These are phyloP conservation scores for Empis livida DNA, from an alignment of 2,888 invertebrate genomes.

Conservation along the genomic window DNA sequence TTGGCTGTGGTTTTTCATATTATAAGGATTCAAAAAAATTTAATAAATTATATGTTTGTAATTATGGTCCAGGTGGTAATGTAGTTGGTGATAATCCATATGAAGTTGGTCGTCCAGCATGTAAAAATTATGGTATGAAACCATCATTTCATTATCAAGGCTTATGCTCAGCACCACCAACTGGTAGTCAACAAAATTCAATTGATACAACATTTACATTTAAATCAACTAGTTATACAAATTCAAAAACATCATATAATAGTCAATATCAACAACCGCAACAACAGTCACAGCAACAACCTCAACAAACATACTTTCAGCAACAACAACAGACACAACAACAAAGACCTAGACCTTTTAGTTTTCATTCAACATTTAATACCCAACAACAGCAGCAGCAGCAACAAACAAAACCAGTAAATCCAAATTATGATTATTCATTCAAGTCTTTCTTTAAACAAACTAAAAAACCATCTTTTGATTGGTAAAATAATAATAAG, in stretches of 20 bases:
- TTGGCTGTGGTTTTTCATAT: constrained; percentile 79
- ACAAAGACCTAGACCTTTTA: not conserved
- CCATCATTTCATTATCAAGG: constrained; percentile 62
- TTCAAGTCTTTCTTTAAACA: constrained; percentile 5
- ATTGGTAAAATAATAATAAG: not conserved
- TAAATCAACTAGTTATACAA: constrained; percentile 20
- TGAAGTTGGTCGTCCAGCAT: constrained; percentile 59
- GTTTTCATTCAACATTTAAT: not conserved
- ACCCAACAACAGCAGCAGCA: not conserved
- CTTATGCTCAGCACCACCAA: constrained; percentile 42
- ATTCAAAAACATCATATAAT: constrained; percentile 19
- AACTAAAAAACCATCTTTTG: not conserved
- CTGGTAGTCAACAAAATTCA: constrained; percentile 39
- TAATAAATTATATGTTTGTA: constrained; percentile 73
- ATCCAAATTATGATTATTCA: constrained; percentile 3
- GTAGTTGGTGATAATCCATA: constrained; percentile 64
- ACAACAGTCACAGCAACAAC: constrained; percentile 31
- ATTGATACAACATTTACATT: constrained; percentile 32
- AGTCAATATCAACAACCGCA: constrained; percentile 17
- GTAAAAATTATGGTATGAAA: constrained; percentile 53
- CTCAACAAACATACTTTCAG: no score
- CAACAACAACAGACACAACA: constrained; percentile 34
- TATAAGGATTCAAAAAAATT: constrained; percentile 67
- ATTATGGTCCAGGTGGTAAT: constrained; percentile 74
- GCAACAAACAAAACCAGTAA: constrained; percentile 1